Percentiles rank a stretch among this genome's conserved stretches.
phyloP scores from a whole-genome alignment of 2,888 invertebrate species.

The Spisula solida region DNA sequence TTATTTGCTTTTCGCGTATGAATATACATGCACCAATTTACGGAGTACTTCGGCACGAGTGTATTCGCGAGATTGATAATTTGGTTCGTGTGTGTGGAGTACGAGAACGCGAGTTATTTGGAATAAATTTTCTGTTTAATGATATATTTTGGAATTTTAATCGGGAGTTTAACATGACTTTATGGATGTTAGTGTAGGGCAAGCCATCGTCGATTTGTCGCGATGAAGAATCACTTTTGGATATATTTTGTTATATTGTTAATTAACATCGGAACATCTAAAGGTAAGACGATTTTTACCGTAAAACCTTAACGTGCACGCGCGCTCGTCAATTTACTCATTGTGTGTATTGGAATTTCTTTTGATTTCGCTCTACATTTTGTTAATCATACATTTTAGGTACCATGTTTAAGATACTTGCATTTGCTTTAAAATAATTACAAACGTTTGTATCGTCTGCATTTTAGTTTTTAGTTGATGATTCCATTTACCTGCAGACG shows the following conservation, averaged over 20 bases:
- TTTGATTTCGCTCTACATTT: background rate
- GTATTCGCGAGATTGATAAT: constrained; percentile 25
- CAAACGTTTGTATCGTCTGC: too few species aligned
- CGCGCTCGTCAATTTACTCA: background rate
- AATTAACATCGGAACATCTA: constrained; percentile 47
- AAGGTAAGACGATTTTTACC: constrained; percentile 50
- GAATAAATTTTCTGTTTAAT: constrained; percentile 11
- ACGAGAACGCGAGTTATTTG: constrained; percentile 17
- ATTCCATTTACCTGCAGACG: too few species aligned
- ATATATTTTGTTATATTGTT: constrained; percentile 49
- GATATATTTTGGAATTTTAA: constrained; percentile 14
- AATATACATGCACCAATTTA: constrained; percentile 51
- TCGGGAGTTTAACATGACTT: constrained; percentile 48
- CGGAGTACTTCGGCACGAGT: constrained; percentile 53
- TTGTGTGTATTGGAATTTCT: background rate
- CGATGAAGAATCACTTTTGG: constrained; percentile 57
- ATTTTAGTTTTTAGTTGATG: too few species aligned
- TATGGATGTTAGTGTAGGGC: constrained; percentile 28
- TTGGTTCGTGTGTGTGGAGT: constrained; percentile 24
- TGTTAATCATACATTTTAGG: too few species aligned
- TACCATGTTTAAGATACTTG: too few species aligned
- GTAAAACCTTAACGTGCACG: constrained; percentile 22
- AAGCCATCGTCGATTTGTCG: constrained; percentile 40
- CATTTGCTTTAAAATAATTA: too few species aligned
- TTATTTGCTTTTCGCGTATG: constrained; percentile 46